Conservation (phyloP, 2,113 vertebrate species). For the Gadus macrocephalus region DNA sequence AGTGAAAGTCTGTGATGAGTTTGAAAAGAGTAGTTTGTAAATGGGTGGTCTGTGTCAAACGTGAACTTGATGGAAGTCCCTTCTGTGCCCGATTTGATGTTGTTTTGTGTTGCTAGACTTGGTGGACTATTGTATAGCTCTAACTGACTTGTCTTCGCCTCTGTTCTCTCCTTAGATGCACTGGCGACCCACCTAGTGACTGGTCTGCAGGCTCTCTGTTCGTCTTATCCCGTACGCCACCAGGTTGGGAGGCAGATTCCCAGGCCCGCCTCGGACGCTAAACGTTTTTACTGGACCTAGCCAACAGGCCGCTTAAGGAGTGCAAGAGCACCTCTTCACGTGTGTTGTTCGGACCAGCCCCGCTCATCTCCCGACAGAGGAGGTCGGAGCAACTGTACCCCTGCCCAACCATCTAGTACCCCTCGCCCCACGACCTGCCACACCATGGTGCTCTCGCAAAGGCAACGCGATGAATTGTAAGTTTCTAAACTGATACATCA, state of each 20-base stretch:
- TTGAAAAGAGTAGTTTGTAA: no score
- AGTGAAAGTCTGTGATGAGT: no score
- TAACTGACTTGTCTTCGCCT: constrained; percentile 43
- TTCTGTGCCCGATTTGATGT: constrained; percentile 19
- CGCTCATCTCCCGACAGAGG: constrained; percentile 71
- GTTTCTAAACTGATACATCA: constrained; percentile 44
- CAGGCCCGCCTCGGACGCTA: constrained; percentile 65
- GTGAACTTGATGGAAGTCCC: background rate
- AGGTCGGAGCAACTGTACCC: constrained; percentile 74
- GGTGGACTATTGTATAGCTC: constrained; percentile 16
- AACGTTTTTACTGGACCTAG: constrained; percentile 50
- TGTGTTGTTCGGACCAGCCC: constrained; percentile 54
- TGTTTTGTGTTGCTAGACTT: constrained; percentile 15
- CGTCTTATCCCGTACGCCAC: constrained; percentile 63
- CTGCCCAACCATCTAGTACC: constrained; percentile 40
- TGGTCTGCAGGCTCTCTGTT: constrained; percentile 73
- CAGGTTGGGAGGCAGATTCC: constrained; percentile 62
- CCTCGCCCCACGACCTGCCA: constrained; percentile 64
- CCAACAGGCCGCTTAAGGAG: constrained; percentile 38
- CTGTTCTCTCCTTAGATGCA: constrained; percentile 80
- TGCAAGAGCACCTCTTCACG: constrained; percentile 18
- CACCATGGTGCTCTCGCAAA: constrained; percentile 99
- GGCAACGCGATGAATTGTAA: constrained; percentile 99
- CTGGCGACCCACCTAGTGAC: constrained; percentile 83
- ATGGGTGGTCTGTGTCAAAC: no score